Conservation (phyloP, 1,140 invertebrate species). For the Drosophila kepulauana region DNA sequence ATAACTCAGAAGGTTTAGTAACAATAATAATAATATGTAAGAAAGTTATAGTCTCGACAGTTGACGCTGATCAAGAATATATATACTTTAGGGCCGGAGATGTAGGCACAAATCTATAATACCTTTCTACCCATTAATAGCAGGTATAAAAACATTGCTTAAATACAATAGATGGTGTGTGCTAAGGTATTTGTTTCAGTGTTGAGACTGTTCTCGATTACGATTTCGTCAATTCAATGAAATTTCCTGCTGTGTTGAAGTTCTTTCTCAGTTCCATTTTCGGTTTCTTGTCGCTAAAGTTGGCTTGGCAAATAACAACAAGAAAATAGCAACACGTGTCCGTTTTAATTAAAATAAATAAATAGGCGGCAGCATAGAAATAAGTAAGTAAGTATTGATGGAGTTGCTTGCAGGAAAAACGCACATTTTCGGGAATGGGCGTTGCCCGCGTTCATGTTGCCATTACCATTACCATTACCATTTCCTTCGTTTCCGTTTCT, state of each 20-base stretch:
- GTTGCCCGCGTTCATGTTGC: conserved; percentile 34
- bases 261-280: neutral
- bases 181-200: neutral
- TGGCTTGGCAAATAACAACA: conserved; percentile 71
- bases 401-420: conserved; percentile 13
- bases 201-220: conserved; percentile 28
- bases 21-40: too few relatives aligned
- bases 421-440: conserved; percentile 12
- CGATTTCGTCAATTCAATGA: conserved; percentile 9
- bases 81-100: too few relatives aligned
- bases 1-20: too few relatives aligned
- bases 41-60: too few relatives aligned
- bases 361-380: conserved; percentile 72
- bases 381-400: conserved; percentile 36
- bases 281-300: conserved; percentile 39
- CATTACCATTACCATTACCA: conserved; percentile 29
- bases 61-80: too few relatives aligned
- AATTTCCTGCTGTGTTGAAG: neutral
- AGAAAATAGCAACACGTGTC: conserved; percentile 80
- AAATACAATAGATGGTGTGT: neutral
- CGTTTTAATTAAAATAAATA: conserved; percentile 83
- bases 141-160: too few relatives aligned
- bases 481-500: conserved; percentile 42
- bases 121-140: too few relatives aligned
- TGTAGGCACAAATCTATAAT: too few relatives aligned